phyloP scores from a whole-genome alignment of 2,797 vertebrate genomes.

The Ateles fusciceps region DNA sequence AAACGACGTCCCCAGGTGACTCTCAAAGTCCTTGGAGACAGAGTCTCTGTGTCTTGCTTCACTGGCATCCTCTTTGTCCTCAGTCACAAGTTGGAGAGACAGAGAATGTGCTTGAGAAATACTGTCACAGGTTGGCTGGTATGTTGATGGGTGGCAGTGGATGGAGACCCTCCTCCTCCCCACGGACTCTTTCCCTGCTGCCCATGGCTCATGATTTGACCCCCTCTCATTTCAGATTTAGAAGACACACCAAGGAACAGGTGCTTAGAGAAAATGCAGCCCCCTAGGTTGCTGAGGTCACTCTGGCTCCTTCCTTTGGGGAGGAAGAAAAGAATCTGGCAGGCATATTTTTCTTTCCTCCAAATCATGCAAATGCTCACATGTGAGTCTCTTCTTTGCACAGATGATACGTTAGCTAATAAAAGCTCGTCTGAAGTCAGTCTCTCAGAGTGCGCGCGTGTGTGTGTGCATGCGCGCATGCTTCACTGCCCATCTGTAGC shows the following conservation, averaged over 20 bases:
- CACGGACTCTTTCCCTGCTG: background rate
- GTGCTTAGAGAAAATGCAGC: background rate
- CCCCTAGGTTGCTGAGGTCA: background rate
- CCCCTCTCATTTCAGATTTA: background rate
- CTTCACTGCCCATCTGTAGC: constrained; percentile 67
- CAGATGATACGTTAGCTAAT: constrained; percentile 71
- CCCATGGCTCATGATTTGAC: background rate
- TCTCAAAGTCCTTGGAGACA: constrained; percentile 54
- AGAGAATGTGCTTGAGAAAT: constrained; percentile 24
- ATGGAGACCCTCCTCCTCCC: background rate
- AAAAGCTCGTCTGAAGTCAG: constrained; percentile 66
- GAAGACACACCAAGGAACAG: background rate
- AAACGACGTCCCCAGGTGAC: background rate
- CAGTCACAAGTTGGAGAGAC: background rate
- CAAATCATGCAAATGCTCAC: constrained; percentile 46
- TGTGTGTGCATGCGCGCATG: background rate
- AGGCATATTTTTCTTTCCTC: constrained; percentile 49
- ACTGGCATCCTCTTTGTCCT: constrained; percentile 20
- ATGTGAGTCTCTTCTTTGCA: constrained; percentile 58
- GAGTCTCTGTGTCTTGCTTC: background rate
- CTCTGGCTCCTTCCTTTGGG: background rate
- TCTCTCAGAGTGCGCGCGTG: background rate
- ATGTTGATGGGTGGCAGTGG: background rate
- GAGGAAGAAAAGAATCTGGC: background rate
- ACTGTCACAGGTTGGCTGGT: background rate